These are phyloP conservation scores for Chelonia mydas DNA, from an alignment of 2,797 vertebrate species.

Conservation along the genomic window DNA sequence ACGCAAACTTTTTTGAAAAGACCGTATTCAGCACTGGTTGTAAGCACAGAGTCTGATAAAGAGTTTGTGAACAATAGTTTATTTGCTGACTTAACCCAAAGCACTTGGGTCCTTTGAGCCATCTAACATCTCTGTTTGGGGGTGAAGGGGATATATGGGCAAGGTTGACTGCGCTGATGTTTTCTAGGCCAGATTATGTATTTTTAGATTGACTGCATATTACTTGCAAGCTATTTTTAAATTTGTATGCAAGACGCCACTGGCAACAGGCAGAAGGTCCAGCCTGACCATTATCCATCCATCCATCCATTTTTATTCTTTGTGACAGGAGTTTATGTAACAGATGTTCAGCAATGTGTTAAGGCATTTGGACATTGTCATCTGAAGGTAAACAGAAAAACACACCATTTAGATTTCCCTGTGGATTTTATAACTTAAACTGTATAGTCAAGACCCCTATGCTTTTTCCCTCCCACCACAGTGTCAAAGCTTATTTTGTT, in stretches of 20 bases:
- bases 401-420: constrained; percentile 64
- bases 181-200: constrained; percentile 11
- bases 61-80: constrained; percentile 5
- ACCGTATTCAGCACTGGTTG: neutral
- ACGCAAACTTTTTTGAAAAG: neutral
- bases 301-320: constrained; percentile 56
- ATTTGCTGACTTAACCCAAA: neutral
- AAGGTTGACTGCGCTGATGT: constrained; percentile 21
- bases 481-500: constrained; percentile 59
- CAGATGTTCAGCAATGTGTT: constrained; percentile 27
- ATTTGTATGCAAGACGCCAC: constrained; percentile 5
- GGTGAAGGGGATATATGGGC: constrained; percentile 31
- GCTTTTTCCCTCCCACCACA: neutral
- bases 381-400: constrained; percentile 70
- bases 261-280: constrained; percentile 53
- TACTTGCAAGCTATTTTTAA: constrained; percentile 43
- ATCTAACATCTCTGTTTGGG: neutral
- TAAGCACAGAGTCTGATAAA: neutral
- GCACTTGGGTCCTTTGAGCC: neutral
- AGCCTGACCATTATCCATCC: constrained; percentile 30
- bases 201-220: constrained; percentile 17
- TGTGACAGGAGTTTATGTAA: constrained; percentile 60
- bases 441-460: neutral
- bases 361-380: constrained; percentile 67
- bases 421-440: constrained; percentile 46